phyloP scores from a whole-genome alignment of 2,888 invertebrate genomes.

The Eilema depressum region DNA sequence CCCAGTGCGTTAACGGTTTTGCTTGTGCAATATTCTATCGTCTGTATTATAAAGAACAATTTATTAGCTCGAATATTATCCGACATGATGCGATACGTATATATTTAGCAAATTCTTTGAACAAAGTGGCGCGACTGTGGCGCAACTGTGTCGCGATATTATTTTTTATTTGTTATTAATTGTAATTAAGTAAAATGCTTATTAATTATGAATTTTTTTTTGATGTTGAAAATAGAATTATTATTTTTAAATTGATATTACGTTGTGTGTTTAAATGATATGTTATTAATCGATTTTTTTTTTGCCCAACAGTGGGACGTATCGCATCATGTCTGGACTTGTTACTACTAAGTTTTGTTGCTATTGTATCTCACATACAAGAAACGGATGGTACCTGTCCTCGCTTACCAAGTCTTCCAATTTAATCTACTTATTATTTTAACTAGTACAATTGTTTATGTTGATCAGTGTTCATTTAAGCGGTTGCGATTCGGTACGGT shows the following conservation, averaged over 20 bases:
- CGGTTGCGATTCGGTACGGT: not conserved
- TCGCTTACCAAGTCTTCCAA: constrained; percentile 17
- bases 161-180: constrained; percentile 12
- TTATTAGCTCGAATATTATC: constrained; percentile 29
- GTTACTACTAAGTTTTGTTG: constrained; percentile 17
- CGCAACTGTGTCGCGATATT: constrained; percentile 1
- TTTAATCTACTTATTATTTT: constrained; percentile 17
- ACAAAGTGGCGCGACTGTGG: constrained; percentile 1
- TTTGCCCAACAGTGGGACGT: not conserved
- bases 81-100: constrained; percentile 21
- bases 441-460: constrained; percentile 20
- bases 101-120: not conserved
- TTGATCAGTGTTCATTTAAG: constrained; percentile 1
- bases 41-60: constrained; percentile 26
- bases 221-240: constrained; percentile 6
- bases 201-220: constrained; percentile 15
- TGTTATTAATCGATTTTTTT: constrained; percentile 1
- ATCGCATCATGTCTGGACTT: constrained; percentile 12
- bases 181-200: constrained; percentile 15
- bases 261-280: constrained; percentile 14
- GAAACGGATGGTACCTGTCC: constrained; percentile 6
- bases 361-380: not conserved
- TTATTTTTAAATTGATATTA: constrained; percentile 17
- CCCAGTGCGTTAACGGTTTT: constrained; percentile 20
- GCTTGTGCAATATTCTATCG: constrained; percentile 45